These are phyloP conservation scores for Trissonchulus latispiculum DNA, from an alignment of 2,888 invertebrate species.

Conservation along the genomic window DNA sequence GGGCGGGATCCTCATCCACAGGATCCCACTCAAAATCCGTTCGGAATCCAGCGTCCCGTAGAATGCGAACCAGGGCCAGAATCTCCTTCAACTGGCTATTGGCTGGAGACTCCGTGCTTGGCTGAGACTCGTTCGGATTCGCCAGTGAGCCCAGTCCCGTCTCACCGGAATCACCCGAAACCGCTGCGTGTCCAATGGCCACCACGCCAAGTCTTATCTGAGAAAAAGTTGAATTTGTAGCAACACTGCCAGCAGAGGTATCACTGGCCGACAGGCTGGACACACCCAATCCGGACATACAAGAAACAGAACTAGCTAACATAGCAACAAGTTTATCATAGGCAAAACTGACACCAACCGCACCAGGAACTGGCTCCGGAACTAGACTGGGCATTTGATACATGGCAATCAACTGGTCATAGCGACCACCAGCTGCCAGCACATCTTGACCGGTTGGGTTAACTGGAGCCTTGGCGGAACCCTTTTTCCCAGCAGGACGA, in stretches of 20 bases:
- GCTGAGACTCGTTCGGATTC: no score
- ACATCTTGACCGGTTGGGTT: constrained; percentile 55
- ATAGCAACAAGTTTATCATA: constrained; percentile 65
- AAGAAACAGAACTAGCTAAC: no score
- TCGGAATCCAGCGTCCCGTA: constrained; percentile 61
- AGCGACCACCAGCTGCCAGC: constrained; percentile 77
- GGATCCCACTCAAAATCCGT: not conserved
- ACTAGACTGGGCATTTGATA: constrained; percentile 24
- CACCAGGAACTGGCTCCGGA: constrained; percentile 43
- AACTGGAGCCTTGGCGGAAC: constrained; percentile 37
- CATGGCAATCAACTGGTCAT: constrained; percentile 62
- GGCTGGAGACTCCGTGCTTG: no score
- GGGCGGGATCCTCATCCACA: not conserved
- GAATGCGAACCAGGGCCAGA: constrained; percentile 52
- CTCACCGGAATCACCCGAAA: no score
- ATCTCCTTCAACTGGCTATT: constrained; percentile 49
- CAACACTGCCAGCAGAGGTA: no score
- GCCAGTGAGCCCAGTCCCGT: no score
- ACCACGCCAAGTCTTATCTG: not conserved
- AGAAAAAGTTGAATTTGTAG: no score
- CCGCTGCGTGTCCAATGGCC: no score
- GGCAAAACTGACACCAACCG: constrained; percentile 73
- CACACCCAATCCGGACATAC: no score
- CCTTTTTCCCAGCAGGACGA: constrained; percentile 34
- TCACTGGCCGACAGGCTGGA: constrained; percentile 37